These are phyloP conservation scores for Saxicola maurus DNA, from an alignment of 2,797 vertebrate genomes.

Conservation along the genomic window DNA sequence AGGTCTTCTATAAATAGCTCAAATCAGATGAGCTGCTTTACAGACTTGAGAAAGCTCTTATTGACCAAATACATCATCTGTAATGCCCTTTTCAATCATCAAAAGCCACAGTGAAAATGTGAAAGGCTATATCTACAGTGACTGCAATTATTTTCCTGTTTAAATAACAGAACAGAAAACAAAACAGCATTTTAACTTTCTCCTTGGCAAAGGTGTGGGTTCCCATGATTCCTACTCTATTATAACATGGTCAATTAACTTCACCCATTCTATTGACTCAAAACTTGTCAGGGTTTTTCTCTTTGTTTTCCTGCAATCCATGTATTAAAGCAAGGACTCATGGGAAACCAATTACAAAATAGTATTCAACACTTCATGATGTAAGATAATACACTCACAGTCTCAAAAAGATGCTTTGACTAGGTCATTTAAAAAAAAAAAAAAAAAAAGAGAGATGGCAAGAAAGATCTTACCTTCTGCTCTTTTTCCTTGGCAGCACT, in stretches of 20 bases:
- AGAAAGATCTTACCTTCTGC: conserved; percentile 68
- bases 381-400: not conserved
- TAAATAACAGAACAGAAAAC: not conserved
- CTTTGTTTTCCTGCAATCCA: not conserved
- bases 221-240: not conserved
- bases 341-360: not conserved
- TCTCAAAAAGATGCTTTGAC: not conserved
- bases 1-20: not conserved
- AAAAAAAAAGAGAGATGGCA: not conserved
- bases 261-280: not conserved
- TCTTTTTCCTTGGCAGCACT: conserved; percentile 67
- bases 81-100: not conserved
- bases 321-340: not conserved
- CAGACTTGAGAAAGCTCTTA: not conserved
- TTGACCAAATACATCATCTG: conserved; percentile 2
- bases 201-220: not conserved
- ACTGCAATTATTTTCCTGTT: not conserved
- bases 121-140: not conserved
- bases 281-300: not conserved
- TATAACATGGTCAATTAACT: not conserved
- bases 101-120: conserved; percentile 2
- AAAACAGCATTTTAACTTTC: not conserved
- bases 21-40: not conserved
- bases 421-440: not conserved
- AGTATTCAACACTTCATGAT: not conserved